Base-by-base conservation (phyloP, 1,140 invertebrate species). In the Colletes gigas region DNA sequence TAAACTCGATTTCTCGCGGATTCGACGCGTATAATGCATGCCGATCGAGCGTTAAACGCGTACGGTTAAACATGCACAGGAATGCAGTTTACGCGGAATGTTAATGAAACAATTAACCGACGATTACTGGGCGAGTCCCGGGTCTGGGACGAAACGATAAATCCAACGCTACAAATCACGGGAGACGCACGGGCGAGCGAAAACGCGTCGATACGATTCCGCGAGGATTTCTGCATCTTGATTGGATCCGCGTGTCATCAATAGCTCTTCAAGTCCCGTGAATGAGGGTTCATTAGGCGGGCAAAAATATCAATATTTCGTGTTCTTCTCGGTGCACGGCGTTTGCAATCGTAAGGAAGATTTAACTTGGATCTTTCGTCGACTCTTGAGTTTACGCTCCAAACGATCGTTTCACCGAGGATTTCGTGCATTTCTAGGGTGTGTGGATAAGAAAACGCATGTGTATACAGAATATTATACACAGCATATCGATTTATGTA, bases 81-180 rank as follows among this genome's bases (percentile, higher is more conserved):
- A 79, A 79, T 79, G 77, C 44, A 73, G 77, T 79, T 47, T 66
- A 79, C 77, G 12, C 6, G 52, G 77, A 79, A 79, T 79, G 70
- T 73, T 73, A 79, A 79, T 79, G 70, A 79, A 79, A 79, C 77
- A 79, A 79, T 79, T 79, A 79, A 55, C 60, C 7, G 57, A 47
- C 60, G 19, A 2, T 55, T 30, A 15, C 39, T 9, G n/a, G 4
- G 57, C 65, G 47, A 50, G 76, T 3, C 9, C 14, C 14, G 21
- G 50, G 14, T 30, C 19, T 57, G 19, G 15, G 55, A 55, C 54
- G 59, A 15, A 55, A 6, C 15, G 19, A 73, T 78, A 47, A 50
- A 78, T 55, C 57, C 77, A 47, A 17, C 19, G 30, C 21, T 12
- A 57, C 74, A 54, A 70, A 62, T 70, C 75, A 17, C 44, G 3